These are phyloP conservation scores for Styela clava DNA, from an alignment of 23 tunicate species.

Conservation along the genomic window DNA sequence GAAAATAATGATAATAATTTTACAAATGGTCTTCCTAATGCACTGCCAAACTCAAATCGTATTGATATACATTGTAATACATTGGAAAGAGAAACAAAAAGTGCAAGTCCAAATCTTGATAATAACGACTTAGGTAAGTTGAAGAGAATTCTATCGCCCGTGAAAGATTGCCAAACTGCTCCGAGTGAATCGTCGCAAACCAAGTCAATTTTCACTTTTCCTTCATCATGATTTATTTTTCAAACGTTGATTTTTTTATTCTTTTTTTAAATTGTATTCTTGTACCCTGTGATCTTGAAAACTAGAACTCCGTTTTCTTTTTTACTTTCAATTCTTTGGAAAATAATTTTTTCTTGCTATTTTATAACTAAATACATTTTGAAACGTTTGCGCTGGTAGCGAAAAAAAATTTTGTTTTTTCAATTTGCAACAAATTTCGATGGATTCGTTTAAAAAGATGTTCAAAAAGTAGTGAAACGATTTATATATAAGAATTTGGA, in stretches of 20 bases:
- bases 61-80: neutral
- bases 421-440: no score
- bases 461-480: no score
- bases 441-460: no score
- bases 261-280: neutral
- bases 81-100: neutral
- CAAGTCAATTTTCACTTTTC: neutral
- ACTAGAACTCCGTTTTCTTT: no score
- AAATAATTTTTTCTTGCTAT: no score
- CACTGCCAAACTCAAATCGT: neutral
- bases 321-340: no score
- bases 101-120: neutral
- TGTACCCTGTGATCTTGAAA: neutral
- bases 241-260: neutral
- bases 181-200: neutral
- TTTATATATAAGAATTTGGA: no score
- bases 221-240: neutral
- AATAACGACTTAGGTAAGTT: neutral
- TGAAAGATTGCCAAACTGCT: neutral
- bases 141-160: neutral
- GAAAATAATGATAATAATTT: neutral
- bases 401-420: no score
- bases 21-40: neutral
- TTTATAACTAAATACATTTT: no score
- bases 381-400: no score